Base-by-base conservation (phyloP, 2,888 invertebrate genomes). In the Sminthurinus aureus region DNA sequence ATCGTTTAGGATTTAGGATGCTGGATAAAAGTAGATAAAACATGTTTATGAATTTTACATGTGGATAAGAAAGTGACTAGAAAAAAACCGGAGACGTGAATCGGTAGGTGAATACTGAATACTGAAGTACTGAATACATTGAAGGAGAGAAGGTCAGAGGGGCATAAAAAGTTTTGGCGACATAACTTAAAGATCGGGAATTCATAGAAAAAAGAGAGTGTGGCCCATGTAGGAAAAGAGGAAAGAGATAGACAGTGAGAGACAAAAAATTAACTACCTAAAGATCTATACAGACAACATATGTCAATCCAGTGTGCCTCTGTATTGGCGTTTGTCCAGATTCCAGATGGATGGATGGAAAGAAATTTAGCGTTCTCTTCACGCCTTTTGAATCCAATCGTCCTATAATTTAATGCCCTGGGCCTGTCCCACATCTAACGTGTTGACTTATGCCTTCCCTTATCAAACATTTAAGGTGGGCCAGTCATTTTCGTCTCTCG, bases 371-470 rank as follows among this genome's bases (percentile, higher is more conserved):
- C 66, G 67, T 67, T 51, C 69, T 69, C 51, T 79, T 79, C 50
- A 79, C 79, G 79, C 79, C 79, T 24, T 79, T 79, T 69, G 50
- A 50, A 26, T 69, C 79, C 79, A 67, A 79, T 79, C 79, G 79
- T 69, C 69, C 69, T 50, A 51, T 79, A 79, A 79, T 79, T 79
- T 79, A 79, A 50, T 79, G 51, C 79, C 69, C 69, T 13, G 69
- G n/a, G 69, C 69, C 69, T 69, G 69, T 20, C 69, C n/a, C 13
- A 69, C 69, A 69, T 69, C 69, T 26, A 50, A 15, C 2, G 38
- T 18, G 50, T 50, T 50, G n/a, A 20, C 69, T 38, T 12, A 15
- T 58, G 58, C 18, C 58, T 58, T 58, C 4, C 18, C 9, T 58
- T 58, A 58, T 58, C 58, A 58, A 58, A 58, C 9, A 58, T 58